A percentile compares a stretch with the other conserved stretches of the same genome.
These are phyloP conservation scores for Brenthis hecate DNA, from an alignment of 2,888 invertebrate species.

Conservation along the genomic window DNA sequence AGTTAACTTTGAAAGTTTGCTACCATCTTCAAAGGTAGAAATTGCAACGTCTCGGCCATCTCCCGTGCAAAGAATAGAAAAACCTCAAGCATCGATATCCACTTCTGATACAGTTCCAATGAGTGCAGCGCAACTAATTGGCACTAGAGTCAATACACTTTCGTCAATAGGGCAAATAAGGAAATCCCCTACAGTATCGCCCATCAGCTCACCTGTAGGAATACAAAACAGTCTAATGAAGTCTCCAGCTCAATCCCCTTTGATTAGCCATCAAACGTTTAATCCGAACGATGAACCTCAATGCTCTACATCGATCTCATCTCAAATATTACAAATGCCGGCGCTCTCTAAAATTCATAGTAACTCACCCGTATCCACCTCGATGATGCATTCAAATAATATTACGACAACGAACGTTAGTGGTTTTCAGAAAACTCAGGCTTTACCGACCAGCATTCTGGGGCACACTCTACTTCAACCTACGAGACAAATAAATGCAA, in stretches of 20 bases:
- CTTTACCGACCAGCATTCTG: conserved; percentile 73
- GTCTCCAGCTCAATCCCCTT: conserved; percentile 70
- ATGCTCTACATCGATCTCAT: conserved; percentile 54
- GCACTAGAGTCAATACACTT: conserved; percentile 68
- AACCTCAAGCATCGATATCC: conserved; percentile 53
- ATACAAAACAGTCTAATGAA: conserved; percentile 68
- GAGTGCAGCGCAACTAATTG: conserved; percentile 68
- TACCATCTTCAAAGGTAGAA: conserved; percentile 79
- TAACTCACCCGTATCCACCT: conserved; percentile 54
- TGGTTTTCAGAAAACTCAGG: conserved; percentile 64
- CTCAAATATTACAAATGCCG: conserved; percentile 79
- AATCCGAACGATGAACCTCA: conserved; percentile 58
- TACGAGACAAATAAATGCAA: conserved; percentile 66
- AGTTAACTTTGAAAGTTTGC: conserved; percentile 77
- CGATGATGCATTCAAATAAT: conserved; percentile 68
- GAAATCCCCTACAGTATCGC: conserved; percentile 75
- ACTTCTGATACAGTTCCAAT: conserved; percentile 62
- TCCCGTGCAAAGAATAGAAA: conserved; percentile 67
- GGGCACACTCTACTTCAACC: conserved; percentile 76
- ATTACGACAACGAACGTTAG: conserved; percentile 68
- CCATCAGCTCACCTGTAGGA: conserved; percentile 69
- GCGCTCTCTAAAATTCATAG: conserved; percentile 75
- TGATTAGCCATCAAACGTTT: conserved; percentile 62
- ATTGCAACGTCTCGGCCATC: conserved; percentile 67
- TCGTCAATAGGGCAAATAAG: conserved; percentile 67